Conservation (phyloP, 1,140 invertebrate genomes). For the Diorhabda sublineata region DNA sequence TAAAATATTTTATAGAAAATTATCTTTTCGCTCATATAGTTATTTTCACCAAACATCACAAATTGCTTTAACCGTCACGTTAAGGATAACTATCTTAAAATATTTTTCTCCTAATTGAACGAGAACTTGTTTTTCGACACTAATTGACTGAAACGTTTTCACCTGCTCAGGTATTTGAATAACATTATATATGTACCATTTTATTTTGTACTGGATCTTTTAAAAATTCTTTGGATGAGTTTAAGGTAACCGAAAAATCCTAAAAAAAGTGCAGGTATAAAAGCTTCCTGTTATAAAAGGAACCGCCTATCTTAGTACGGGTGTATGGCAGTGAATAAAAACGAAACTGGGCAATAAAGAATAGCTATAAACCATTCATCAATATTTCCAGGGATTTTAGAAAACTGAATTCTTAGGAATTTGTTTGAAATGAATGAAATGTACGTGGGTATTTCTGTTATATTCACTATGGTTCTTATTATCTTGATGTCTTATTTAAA, state of each 20-base stretch:
- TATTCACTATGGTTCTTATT: neutral
- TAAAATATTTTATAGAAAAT: too few relatives aligned
- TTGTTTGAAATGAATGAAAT: conserved; percentile 3
- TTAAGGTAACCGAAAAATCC: neutral
- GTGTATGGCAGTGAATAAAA: conserved; percentile 2
- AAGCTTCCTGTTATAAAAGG: conserved; percentile 2
- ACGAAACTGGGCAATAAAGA: neutral
- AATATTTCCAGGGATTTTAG: neutral
- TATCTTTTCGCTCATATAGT: too few relatives aligned
- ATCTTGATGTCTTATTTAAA: neutral
- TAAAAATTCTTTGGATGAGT: neutral
- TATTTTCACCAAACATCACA: too few relatives aligned
- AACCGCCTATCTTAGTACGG: neutral
- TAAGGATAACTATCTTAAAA: neutral
- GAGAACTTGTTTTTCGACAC: conserved; percentile 1
- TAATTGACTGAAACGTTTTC: neutral
- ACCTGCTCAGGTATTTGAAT: conserved; percentile 2
- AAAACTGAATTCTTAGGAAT: conserved; percentile 1
- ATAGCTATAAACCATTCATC: neutral
- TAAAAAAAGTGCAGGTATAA: conserved; percentile 2
- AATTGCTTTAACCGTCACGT: too few relatives aligned
- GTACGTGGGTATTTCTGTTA: neutral
- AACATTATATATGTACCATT: neutral
- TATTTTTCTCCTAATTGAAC: neutral
- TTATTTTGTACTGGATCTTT: neutral